Percentiles rank a stretch among this genome's conserved stretches.
phyloP scores from a whole-genome alignment of 2,797 vertebrate genomes.

The Florisuga fusca region DNA sequence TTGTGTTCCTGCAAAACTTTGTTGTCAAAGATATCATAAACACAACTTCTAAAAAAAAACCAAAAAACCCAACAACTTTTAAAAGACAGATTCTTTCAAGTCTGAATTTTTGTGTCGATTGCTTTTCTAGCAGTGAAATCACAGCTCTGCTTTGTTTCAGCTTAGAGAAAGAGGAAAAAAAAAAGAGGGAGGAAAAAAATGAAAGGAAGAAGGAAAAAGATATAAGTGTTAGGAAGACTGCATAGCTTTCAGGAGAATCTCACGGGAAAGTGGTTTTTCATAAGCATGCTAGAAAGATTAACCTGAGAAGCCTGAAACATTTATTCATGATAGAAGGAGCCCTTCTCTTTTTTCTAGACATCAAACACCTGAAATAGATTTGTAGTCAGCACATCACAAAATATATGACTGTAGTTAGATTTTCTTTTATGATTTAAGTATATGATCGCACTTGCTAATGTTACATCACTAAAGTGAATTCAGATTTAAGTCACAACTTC shows the following conservation, averaged over 20 bases:
- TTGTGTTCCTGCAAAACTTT: background rate
- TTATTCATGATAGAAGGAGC: background rate
- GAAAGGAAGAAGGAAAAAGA: background rate
- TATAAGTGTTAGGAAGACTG: background rate
- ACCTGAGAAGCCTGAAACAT: background rate
- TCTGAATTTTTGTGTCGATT: background rate
- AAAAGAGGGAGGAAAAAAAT: no score
- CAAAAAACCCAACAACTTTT: background rate
- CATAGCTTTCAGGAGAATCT: background rate
- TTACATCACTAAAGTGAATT: conserved; percentile 6
- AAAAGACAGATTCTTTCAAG: background rate
- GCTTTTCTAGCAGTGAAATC: background rate
- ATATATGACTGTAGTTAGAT: background rate
- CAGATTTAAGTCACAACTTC: conserved; percentile 4
- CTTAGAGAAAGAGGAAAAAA: background rate
- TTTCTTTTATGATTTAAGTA: conserved; percentile 31
- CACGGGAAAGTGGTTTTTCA: background rate
- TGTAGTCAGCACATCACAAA: conserved; percentile 1
- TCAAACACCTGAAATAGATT: conserved; percentile 15
- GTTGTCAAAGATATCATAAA: background rate
- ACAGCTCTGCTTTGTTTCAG: background rate
- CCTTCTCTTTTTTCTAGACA: conserved; percentile 1
- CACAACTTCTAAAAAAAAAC: background rate
- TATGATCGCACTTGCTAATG: background rate
- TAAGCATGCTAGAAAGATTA: background rate